A percentile compares a stretch with the other conserved stretches of the same genome.
Evolutionary conservation across 2,888 invertebrate genomes (phyloP).

Genomic region (Lottia gigantea): DNA sequence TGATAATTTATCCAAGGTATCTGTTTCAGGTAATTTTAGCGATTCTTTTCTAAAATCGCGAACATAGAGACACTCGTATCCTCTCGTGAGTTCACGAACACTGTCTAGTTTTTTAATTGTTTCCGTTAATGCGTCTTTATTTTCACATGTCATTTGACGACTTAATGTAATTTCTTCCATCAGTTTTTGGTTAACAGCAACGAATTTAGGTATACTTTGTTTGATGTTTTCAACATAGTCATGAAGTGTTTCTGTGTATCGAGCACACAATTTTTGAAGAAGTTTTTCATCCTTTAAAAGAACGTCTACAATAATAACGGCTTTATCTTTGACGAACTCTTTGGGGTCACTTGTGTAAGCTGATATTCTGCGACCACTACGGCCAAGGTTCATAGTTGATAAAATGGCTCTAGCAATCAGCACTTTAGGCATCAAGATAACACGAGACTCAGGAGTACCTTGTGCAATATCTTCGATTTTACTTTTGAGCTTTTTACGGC

Average conservation of each 20-base stretch:
- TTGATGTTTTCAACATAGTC: neutral
- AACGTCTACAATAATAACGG: neutral
- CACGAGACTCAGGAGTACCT: neutral
- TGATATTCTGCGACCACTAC: neutral
- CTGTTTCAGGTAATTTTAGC: neutral
- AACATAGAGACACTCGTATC: slow-evolving; percentile 42
- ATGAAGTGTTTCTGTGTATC: neutral
- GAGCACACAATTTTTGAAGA: neutral
- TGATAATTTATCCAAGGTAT: neutral
- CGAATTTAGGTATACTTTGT: slow-evolving; percentile 37
- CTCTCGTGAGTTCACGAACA: slow-evolving; percentile 35
- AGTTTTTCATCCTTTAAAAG: neutral
- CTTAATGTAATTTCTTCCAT: slow-evolving; percentile 39
- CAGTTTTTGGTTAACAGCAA: slow-evolving; percentile 41
- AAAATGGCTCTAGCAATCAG: neutral
- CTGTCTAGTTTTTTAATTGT: slow-evolving; percentile 43
- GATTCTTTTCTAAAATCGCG: slow-evolving; percentile 12
- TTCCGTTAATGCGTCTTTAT: slow-evolving; percentile 34
- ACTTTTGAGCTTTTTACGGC: neutral
- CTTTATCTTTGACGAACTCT: slow-evolving; percentile 2
- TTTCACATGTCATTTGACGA: slow-evolving; percentile 29
- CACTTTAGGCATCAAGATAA: neutral
- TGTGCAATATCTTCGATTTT: neutral
- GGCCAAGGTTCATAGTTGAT: neutral
- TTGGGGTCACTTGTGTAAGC: neutral